Base-by-base conservation (phyloP, 2,113 vertebrate genomes). In the Gasterosteus aculeatus region DNA sequence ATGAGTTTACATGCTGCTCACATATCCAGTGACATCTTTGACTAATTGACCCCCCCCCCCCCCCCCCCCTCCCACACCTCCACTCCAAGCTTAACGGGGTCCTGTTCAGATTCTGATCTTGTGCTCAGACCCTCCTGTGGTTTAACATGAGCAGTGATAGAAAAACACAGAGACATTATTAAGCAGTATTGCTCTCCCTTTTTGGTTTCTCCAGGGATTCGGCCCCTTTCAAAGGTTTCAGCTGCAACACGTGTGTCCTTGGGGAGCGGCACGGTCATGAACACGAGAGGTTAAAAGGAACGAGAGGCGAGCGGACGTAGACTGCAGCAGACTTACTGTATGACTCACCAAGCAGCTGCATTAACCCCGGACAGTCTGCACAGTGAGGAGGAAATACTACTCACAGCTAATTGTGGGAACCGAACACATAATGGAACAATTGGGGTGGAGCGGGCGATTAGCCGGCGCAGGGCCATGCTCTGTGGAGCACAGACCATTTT, bases 321-420 rank as follows among this genome's bases (percentile, higher is more conserved):
- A 61, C 61, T 22, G 29, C 63, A 70, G 31, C 58, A 64, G 53
- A 71, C 47, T 53, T 2, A 39, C 62, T 74, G 63, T 62, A 58
- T 83, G 81, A 41, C 78, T 86, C 78, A 69, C 80, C 63, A 31
- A 72, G 77, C 62, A 73, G 77, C 82, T 86, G 87, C 57, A 39
- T 75, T 80, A 70, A 60, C 57, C 63, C 76, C 54, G 47, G 65
- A 77, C n/a, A 46, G 69, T 75, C 63, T 15, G 33, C 74, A 42
- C 75, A 31, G 66, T 69, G 77, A 78, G 72, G 76, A 91, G 91
- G 92, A 92, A 93, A 84, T 71, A 71, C 70, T 71, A 79, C 81
- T 89, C 73, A 41, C 59, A 85, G 87, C 82, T 93, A 91, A 94
- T 92, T 90, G 90, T 92, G 90, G 87, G 90, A 93, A 86, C 86